Conservation (phyloP, 2,113 vertebrate genomes). For the Centrocercus urophasianus region DNA sequence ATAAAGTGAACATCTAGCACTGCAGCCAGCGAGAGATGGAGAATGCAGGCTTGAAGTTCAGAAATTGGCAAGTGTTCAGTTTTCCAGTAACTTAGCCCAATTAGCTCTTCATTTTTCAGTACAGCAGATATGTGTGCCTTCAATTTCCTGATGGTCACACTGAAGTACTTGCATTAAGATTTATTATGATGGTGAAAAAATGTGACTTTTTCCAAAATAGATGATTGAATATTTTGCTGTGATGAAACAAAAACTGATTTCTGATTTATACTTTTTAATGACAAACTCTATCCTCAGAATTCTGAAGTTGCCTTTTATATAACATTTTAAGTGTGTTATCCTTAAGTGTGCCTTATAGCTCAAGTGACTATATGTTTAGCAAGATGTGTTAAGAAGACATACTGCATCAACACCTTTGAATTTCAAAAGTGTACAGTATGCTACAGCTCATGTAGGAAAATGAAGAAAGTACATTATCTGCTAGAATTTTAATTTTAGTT, state of each 20-base stretch:
- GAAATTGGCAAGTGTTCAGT: not conserved
- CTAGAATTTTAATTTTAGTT: not conserved
- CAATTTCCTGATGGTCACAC: not conserved
- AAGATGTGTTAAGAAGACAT: not conserved
- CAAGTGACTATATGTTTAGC: not conserved
- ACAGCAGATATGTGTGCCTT: not conserved
- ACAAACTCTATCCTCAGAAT: not conserved
- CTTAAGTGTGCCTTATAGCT: not conserved
- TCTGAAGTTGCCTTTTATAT: not conserved
- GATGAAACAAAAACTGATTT: not conserved
- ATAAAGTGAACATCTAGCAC: not conserved
- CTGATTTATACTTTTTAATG: not conserved
- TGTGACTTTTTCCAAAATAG: not conserved
- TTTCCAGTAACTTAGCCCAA: not conserved
- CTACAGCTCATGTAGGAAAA: not conserved
- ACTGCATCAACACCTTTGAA: not conserved
- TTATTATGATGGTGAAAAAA: not conserved
- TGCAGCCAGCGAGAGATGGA: not conserved
- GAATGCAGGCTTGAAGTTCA: fast-evolving
- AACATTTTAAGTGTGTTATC: not conserved
- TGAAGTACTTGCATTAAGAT: not conserved
- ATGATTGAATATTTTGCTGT: not conserved
- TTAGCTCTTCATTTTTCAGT: not conserved
- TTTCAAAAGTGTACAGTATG: not conserved
- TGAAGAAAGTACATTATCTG: not conserved